phyloP scores from a whole-genome alignment of 2,113 vertebrate genomes.

The Toxotes chatareus region DNA sequence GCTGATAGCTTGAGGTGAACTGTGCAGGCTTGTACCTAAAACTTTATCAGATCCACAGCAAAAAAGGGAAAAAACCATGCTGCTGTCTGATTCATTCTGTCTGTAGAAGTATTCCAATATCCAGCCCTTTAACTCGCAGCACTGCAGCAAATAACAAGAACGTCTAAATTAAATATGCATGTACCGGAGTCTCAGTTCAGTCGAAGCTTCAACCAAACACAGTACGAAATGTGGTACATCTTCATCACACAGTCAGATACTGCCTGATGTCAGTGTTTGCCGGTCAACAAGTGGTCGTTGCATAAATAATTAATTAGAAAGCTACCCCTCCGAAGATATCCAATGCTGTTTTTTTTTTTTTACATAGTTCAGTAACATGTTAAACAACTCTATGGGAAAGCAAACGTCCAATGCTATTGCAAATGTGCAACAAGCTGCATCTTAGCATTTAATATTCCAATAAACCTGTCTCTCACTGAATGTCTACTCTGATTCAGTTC shows the following conservation, averaged over 20 bases:
- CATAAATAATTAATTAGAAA: constrained; percentile 46
- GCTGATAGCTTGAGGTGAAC: not conserved
- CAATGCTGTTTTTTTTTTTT: not conserved
- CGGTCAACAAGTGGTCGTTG: not conserved
- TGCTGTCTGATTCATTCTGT: not conserved
- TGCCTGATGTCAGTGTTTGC: not conserved
- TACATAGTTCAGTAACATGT: not conserved
- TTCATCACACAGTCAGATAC: not conserved
- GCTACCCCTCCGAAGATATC: not conserved
- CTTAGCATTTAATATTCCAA: constrained; percentile 23
- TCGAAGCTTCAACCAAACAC: constrained; percentile 10
- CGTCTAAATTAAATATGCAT: constrained; percentile 4
- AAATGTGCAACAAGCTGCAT: constrained; percentile 60
- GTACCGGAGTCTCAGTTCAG: constrained; percentile 42
- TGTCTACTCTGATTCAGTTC: not conserved
- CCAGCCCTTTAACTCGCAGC: not conserved
- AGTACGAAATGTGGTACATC: not conserved
- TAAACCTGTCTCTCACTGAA: not conserved
- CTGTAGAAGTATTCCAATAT: too few relatives aligned
- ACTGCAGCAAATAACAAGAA: not conserved
- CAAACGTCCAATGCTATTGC: constrained; percentile 10
- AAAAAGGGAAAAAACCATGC: not conserved
- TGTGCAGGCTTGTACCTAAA: constrained; percentile 21
- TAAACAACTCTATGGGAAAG: not conserved
- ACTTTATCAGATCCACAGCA: constrained; percentile 10